Conservation (phyloP, 2,797 vertebrate species). For the Sebastes alutus region DNA sequence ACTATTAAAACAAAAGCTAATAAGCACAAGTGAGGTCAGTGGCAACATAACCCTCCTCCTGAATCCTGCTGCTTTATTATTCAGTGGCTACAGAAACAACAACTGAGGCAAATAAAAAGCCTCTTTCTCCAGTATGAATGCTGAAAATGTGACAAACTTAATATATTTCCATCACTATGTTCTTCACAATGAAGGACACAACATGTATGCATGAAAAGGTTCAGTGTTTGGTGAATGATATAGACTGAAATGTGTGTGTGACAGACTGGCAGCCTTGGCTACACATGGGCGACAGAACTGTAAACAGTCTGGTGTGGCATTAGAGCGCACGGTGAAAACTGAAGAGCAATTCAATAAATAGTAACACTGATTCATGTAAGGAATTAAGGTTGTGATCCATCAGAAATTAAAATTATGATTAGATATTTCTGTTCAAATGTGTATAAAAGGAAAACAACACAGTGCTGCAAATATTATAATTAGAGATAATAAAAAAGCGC, state of each 20-base stretch:
- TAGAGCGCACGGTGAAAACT: constrained; percentile 45
- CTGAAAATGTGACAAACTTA: neutral
- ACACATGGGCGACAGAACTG: constrained; percentile 71
- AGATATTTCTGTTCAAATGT: neutral
- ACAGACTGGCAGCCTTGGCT: constrained; percentile 68
- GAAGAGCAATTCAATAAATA: constrained; percentile 18
- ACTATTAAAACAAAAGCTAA: constrained; percentile 13
- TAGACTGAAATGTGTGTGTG: constrained; percentile 33
- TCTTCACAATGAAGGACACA: neutral
- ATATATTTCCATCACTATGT: neutral
- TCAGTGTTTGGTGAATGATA: constrained; percentile 30
- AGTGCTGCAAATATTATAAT: neutral
- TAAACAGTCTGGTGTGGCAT: constrained; percentile 72
- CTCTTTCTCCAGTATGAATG: neutral
- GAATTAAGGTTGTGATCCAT: neutral
- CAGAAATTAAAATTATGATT: neutral
- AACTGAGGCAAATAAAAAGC: neutral
- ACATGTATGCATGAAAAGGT: neutral
- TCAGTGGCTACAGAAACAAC: neutral
- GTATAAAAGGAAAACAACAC: neutral
- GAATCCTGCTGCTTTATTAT: neutral
- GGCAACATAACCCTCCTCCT: neutral
- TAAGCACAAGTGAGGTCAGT: constrained; percentile 1
- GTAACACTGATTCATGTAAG: neutral
- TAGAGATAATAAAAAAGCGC: neutral